phyloP scores from a whole-genome alignment of 2,797 vertebrate species.

The Lagocephalus sceleratus region DNA sequence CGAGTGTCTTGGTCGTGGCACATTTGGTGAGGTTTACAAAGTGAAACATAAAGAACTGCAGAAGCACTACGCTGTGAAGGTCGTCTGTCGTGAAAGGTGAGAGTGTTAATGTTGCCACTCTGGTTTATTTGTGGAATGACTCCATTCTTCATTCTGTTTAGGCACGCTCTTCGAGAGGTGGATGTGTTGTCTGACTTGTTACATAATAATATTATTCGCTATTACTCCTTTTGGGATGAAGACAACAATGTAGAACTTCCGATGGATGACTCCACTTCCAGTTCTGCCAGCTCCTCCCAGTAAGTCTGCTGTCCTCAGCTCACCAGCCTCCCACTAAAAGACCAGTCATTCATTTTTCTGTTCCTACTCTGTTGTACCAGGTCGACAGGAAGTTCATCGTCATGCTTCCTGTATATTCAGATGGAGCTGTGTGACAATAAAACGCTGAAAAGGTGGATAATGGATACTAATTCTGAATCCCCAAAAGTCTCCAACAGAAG shows the following conservation, averaged over 20 bases:
- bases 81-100: neutral
- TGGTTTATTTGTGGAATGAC: neutral
- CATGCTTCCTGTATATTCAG: slow-evolving; percentile 80
- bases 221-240: slow-evolving; percentile 59
- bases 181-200: slow-evolving; percentile 28
- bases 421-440: slow-evolving; percentile 84
- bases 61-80: neutral
- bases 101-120: neutral
- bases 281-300: slow-evolving; percentile 25
- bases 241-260: too few species aligned
- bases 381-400: rapidly evolving
- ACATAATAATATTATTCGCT: slow-evolving; percentile 70
- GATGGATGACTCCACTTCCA: slow-evolving; percentile 3
- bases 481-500: slow-evolving; percentile 23
- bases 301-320: slow-evolving; percentile 28
- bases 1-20: neutral
- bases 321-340: too few species aligned
- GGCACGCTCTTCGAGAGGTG: slow-evolving; percentile 66
- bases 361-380: slow-evolving; percentile 33
- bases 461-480: neutral
- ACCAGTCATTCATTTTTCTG: neutral
- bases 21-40: neutral
- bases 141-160: slow-evolving; percentile 19
- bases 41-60: neutral
- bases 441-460: slow-evolving; percentile 77